Percentiles rank a stretch among this genome's conserved stretches.
Conservation (phyloP, 1,140 invertebrate genomes). For the Drosophila melanica region DNA sequence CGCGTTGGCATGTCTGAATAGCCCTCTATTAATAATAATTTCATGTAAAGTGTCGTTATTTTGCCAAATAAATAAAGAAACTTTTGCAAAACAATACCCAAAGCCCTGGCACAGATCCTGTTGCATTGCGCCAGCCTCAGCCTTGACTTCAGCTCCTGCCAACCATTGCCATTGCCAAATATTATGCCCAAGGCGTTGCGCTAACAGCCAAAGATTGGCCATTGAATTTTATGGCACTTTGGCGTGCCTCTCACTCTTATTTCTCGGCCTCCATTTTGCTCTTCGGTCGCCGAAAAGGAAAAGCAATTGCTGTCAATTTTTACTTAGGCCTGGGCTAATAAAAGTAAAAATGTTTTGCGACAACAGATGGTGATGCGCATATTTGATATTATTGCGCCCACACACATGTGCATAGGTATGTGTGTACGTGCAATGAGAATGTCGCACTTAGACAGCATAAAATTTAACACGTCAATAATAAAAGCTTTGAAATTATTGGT, state of each 20-base stretch:
- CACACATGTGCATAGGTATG: neutral
- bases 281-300: slow-evolving; percentile 17
- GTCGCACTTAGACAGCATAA: slow-evolving; percentile 56
- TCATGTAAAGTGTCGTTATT: slow-evolving; percentile 48
- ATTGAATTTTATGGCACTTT: slow-evolving; percentile 76
- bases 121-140: slow-evolving; percentile 15
- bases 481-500: slow-evolving; percentile 41
- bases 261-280: neutral
- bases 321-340: slow-evolving; percentile 66
- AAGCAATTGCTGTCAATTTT: slow-evolving; percentile 78
- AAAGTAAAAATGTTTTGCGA: slow-evolving; percentile 60
- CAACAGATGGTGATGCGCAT: slow-evolving; percentile 76
- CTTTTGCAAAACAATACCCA: slow-evolving; percentile 48
- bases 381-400: slow-evolving; percentile 71
- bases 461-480: slow-evolving; percentile 71
- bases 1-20: slow-evolving; percentile 29
- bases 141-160: neutral
- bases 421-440: slow-evolving; percentile 23
- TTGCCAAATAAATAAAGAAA: slow-evolving; percentile 47
- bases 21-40: slow-evolving; percentile 49
- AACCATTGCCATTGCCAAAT: slow-evolving; percentile 37
- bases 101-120: slow-evolving; percentile 19
- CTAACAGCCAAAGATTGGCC: slow-evolving; percentile 77
- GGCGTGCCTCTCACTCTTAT: slow-evolving; percentile 39
- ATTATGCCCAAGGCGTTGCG: slow-evolving; percentile 65